Percentiles rank a stretch among this genome's conserved stretches.
These are phyloP conservation scores for Amia ocellicauda DNA, from an alignment of 2,113 vertebrate species.

Conservation along the genomic window DNA sequence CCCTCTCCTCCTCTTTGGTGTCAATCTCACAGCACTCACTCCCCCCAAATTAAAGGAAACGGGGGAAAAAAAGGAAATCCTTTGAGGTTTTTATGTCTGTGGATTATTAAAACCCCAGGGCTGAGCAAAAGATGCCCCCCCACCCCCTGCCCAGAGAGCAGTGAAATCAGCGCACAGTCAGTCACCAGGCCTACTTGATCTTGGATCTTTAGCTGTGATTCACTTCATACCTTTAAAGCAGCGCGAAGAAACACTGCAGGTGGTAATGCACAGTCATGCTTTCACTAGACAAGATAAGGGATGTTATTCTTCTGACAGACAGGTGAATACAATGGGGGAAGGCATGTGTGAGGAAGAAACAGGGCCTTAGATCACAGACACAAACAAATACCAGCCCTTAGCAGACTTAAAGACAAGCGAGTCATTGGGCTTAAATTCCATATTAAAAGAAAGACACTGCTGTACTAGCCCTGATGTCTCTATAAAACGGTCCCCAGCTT, in stretches of 20 bases:
- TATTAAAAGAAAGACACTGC: too few species aligned
- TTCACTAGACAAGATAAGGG: conserved; percentile 21
- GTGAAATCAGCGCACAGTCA: conserved; percentile 1
- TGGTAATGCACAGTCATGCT: conserved; percentile 8
- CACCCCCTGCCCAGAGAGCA: background rate
- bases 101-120: conserved; percentile 17
- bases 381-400: too few species aligned
- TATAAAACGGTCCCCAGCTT: too few species aligned
- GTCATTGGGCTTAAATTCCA: too few species aligned
- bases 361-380: too few species aligned
- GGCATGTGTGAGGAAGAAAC: too few species aligned
- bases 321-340: background rate
- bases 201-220: conserved; percentile 37
- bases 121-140: background rate
- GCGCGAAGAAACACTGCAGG: conserved; percentile 39
- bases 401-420: too few species aligned
- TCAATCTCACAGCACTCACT: conserved; percentile 1
- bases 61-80: background rate
- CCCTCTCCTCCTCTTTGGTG: conserved; percentile 33
- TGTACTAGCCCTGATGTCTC: too few species aligned
- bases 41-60: background rate
- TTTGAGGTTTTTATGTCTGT: conserved; percentile 18
- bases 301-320: conserved; percentile 14
- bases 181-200: conserved; percentile 6
- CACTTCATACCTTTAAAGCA: conserved; percentile 27